Evolutionary conservation across 2,797 vertebrate species (phyloP), one percentile per base, ranked within the genome.

Genomic region (Macropodus opercularis): DNA sequence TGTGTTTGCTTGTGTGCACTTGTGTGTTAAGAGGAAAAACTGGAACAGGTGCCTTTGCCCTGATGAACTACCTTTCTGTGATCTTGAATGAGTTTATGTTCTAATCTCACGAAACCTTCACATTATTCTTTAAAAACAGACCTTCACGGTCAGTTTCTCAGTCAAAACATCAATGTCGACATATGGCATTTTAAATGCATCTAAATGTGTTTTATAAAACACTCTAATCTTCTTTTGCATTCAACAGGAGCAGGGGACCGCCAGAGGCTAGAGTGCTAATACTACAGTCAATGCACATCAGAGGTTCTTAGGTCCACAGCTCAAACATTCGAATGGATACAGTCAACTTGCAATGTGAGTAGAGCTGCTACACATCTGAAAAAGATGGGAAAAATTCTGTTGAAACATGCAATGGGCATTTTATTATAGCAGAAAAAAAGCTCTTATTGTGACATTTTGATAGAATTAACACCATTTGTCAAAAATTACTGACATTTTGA

Each of bases 21-120:
- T 49, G 41, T 65, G 74, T 75, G 62, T 59, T 24, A 32, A 43
- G 9, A 44, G 48, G 48, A 56, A 75, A 75, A 85, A 82, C 52
- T 77, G 54, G 78, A 86, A 71, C 84, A 82, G 78, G 76, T 87
- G 78, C 79, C 72, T 83, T 81, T 77, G 77, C 50, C 61, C 79
- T 74, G 69, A 84, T 55, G 64, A 77, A 85, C 74, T 76, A 65
- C 78, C 78, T 75, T 13, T 32, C 63, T 61, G 5, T 62, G 71
- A 48, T 86, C 57, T 77, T 71, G 49, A 81, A 72, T 76, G 67
- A 77, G 69, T 69, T 79, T 49, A 50, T 39, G 54, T 36, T 65
- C 57, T 43, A 61, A 71, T 75, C 63, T 69, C 7, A 58, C 32
- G 21, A 73, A 69, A 69, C 58, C 58, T 38, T 58, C 39, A 55